phyloP scores from a whole-genome alignment of 2,113 vertebrate genomes.

The Strigops habroptila region DNA sequence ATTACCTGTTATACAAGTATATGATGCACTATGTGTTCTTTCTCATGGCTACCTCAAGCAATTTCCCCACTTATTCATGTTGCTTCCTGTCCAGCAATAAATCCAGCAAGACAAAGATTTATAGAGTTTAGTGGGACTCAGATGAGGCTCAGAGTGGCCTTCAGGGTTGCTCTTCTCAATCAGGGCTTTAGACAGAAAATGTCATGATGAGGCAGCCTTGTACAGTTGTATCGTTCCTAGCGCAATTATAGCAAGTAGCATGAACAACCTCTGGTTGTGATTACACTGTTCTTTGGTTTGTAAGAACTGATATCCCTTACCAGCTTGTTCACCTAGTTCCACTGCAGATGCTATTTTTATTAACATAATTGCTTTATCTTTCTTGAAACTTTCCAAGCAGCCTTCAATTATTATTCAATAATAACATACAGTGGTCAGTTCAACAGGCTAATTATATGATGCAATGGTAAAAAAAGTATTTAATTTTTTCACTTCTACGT shows the following conservation, averaged over 20 bases:
- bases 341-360: conserved; percentile 3
- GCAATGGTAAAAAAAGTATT: conserved; percentile 37
- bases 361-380: conserved; percentile 49
- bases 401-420: conserved; percentile 60
- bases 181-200: neutral
- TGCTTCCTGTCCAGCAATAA: neutral
- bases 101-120: neutral
- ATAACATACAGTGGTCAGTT: conserved; percentile 46
- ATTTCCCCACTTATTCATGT: neutral
- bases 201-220: neutral
- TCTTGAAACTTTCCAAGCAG: conserved; percentile 47
- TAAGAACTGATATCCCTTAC: neutral
- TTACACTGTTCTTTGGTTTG: neutral
- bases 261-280: neutral
- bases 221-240: neutral
- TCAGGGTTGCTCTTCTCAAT: neutral
- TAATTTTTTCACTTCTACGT: conserved; percentile 38
- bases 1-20: neutral
- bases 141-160: neutral
- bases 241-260: neutral
- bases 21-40: neutral
- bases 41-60: neutral
- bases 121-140: neutral
- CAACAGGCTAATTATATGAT: conserved; percentile 66
- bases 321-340: neutral